Conservation (phyloP, 2,888 invertebrate species). For the Tiliacea aurago region DNA sequence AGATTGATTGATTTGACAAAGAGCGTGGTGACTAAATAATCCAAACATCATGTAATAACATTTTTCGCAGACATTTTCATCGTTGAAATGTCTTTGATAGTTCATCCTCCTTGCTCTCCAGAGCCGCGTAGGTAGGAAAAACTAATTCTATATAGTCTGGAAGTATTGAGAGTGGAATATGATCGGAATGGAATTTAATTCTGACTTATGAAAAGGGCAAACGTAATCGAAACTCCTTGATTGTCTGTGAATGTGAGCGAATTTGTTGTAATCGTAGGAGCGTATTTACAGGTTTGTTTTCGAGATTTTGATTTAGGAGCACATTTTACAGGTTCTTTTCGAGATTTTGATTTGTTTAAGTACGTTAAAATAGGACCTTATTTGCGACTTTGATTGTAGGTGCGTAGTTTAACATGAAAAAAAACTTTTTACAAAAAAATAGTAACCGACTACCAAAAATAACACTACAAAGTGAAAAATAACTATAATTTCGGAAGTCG, state of each 20-base stretch:
- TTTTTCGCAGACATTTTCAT: not conserved
- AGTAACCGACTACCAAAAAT: too few species aligned
- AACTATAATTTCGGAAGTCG: too few species aligned
- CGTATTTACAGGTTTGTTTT: not conserved
- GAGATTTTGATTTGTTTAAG: not conserved
- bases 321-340: too few species aligned
- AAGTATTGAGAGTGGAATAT: slow-evolving; percentile 41
- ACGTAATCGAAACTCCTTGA: slow-evolving; percentile 31
- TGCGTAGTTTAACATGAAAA: too few species aligned
- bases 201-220: slow-evolving; percentile 31
- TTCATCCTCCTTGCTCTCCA: slow-evolving; percentile 7
- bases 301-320: not conserved
- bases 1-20: not conserved
- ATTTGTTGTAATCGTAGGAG: not conserved
- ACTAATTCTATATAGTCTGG: slow-evolving; percentile 40
- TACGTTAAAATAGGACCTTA: not conserved
- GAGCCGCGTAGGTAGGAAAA: slow-evolving; percentile 31
- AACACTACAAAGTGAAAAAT: too few species aligned
- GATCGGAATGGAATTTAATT: slow-evolving; percentile 45
- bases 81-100: not conserved
- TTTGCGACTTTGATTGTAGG: not conserved
- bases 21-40: not conserved
- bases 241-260: not conserved
- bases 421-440: too few species aligned
- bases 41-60: not conserved